Evolutionary conservation across 1,140 invertebrate species (phyloP).

Genomic region (Amyelois transitella): DNA sequence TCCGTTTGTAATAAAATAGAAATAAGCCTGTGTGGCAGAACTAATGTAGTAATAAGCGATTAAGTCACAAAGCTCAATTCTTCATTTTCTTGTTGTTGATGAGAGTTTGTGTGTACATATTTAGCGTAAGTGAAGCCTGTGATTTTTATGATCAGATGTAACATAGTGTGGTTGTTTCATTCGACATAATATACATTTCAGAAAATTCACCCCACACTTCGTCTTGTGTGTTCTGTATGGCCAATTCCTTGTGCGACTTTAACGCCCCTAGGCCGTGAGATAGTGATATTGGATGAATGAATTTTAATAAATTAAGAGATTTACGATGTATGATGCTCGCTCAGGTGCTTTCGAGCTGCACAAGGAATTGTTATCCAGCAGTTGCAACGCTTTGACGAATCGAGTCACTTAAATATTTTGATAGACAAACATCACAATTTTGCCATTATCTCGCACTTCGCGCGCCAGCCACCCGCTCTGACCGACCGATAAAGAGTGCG

Average conservation of each 20-base stretch:
- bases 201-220: constrained; percentile 5
- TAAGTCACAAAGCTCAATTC: constrained; percentile 64
- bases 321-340: constrained; percentile 4
- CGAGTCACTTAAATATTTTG: constrained; percentile 17
- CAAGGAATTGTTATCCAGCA: constrained; percentile 10
- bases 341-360: constrained; percentile 24
- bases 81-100: constrained; percentile 58
- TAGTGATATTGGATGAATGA: constrained; percentile 18
- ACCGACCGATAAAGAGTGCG: constrained; percentile 64
- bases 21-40: constrained; percentile 35
- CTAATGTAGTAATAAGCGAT: constrained; percentile 42
- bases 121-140: constrained; percentile 67
- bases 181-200: constrained; percentile 19
- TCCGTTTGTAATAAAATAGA: constrained; percentile 34
- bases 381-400: constrained; percentile 12
- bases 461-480: constrained; percentile 46
- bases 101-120: constrained; percentile 71
- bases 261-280: constrained; percentile 15
- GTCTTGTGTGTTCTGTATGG: constrained; percentile 9
- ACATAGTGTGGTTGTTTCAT: constrained; percentile 41
- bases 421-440: constrained; percentile 72
- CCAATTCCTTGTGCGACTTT: constrained; percentile 20
- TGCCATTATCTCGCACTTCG: constrained; percentile 58
- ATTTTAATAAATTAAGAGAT: constrained; percentile 20
- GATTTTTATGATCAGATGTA: constrained; percentile 54